phyloP scores from a whole-genome alignment of 1,140 invertebrate genomes.

The Galleria mellonella region DNA sequence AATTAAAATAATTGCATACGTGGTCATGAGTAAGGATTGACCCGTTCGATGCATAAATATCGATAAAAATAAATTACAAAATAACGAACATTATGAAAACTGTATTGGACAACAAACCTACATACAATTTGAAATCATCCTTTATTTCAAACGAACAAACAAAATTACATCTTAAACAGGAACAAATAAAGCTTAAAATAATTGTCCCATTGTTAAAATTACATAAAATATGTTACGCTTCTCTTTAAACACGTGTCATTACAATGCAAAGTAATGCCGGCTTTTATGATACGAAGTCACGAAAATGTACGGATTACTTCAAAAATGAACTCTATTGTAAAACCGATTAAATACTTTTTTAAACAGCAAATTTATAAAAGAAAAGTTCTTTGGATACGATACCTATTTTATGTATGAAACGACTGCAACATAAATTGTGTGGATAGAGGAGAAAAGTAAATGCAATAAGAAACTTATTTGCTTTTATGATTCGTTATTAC shows the following conservation, averaged over 20 bases:
- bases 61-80: too few species aligned
- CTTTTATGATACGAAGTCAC: slow-evolving; percentile 11
- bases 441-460: slow-evolving; percentile 5
- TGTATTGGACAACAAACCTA: not conserved
- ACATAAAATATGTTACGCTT: slow-evolving; percentile 5
- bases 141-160: not conserved
- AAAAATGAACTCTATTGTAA: not conserved
- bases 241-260: slow-evolving; percentile 16
- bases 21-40: too few species aligned
- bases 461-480: not conserved
- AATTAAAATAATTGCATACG: too few species aligned
- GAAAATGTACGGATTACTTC: not conserved
- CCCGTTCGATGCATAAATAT: too few species aligned
- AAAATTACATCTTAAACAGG: not conserved
- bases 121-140: not conserved
- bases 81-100: too few species aligned
- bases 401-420: slow-evolving; percentile 3
- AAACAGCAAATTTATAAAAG: not conserved
- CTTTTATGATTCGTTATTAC: too few species aligned
- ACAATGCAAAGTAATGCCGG: slow-evolving; percentile 13
- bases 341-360: not conserved
- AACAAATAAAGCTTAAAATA: not conserved
- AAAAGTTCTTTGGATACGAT: slow-evolving; percentile 1
- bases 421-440: slow-evolving; percentile 3
- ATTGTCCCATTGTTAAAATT: not conserved